These are phyloP conservation scores for Opisthograptis luteolata DNA, from an alignment of 2,888 invertebrate species.

Conservation along the genomic window DNA sequence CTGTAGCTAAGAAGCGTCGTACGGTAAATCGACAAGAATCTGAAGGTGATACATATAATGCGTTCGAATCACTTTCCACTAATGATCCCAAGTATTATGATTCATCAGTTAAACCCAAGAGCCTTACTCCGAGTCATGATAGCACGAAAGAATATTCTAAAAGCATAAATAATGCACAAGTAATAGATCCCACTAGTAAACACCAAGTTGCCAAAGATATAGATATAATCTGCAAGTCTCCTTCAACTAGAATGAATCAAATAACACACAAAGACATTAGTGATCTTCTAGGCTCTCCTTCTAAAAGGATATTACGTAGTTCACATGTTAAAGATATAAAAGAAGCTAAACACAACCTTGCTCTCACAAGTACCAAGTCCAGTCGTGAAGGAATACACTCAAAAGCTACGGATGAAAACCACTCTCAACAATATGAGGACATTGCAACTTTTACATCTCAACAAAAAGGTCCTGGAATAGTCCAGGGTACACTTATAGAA, in stretches of 20 bases:
- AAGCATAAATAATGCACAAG: background rate
- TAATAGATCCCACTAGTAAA: background rate
- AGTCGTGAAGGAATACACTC: background rate
- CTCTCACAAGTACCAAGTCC: background rate
- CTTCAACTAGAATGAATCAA: background rate
- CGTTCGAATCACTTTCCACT: background rate
- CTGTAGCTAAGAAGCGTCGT: background rate
- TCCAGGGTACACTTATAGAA: background rate
- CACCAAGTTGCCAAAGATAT: no score
- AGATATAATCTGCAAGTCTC: background rate
- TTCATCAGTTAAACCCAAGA: background rate
- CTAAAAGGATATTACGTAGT: slow-evolving; percentile 19
- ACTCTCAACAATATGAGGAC: no score
- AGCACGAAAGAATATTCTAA: background rate
- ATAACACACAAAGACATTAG: background rate
- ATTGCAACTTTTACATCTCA: no score
- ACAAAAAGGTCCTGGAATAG: background rate
- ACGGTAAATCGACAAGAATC: background rate
- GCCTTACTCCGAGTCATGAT: background rate
- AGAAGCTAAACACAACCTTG: background rate
- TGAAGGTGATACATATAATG: background rate
- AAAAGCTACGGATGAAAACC: background rate
- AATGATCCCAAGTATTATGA: background rate
- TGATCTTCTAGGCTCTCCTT: background rate
- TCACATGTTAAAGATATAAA: slow-evolving; percentile 1